Evolutionary conservation across 2,113 vertebrate species (phyloP).

Genomic region (Colius striatus): DNA sequence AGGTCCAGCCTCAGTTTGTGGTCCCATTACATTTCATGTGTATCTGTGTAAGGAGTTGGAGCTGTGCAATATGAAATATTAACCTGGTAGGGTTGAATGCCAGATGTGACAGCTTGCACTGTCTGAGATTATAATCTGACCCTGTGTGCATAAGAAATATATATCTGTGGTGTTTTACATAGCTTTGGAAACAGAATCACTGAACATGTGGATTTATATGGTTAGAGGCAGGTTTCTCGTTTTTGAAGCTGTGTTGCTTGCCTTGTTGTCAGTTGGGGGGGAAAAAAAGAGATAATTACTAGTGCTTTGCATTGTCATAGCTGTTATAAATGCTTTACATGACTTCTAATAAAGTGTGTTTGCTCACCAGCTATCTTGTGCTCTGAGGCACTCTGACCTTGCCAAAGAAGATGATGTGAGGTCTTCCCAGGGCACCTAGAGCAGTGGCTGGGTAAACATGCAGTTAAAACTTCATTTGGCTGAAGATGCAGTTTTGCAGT

Average conservation of each 20-base stretch:
- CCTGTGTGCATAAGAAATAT: not conserved
- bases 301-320: constrained; percentile 14
- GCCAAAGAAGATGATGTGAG: constrained; percentile 49
- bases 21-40: not conserved
- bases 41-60: constrained; percentile 20
- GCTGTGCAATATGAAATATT: constrained; percentile 41
- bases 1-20: constrained; percentile 2
- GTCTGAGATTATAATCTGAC: constrained; percentile 62
- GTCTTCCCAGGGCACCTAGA: constrained; percentile 55
- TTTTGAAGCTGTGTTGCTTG: constrained; percentile 13
- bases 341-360: constrained; percentile 52
- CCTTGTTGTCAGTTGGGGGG: not conserved
- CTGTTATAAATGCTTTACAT: constrained; percentile 44
- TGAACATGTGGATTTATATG: constrained; percentile 20
- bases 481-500: not conserved
- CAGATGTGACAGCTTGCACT: constrained; percentile 35
- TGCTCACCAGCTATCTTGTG: constrained; percentile 41
- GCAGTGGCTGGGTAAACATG: constrained; percentile 48
- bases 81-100: constrained; percentile 19
- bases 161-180: not conserved
- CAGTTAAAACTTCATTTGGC: constrained; percentile 41
- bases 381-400: constrained; percentile 50
- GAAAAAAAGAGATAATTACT: constrained; percentile 25
- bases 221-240: not conserved
- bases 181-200: constrained; percentile 38